Evolutionary conservation across 2,888 invertebrate genomes (phyloP).

Genomic region (Rhimphoctona megacephalus): DNA sequence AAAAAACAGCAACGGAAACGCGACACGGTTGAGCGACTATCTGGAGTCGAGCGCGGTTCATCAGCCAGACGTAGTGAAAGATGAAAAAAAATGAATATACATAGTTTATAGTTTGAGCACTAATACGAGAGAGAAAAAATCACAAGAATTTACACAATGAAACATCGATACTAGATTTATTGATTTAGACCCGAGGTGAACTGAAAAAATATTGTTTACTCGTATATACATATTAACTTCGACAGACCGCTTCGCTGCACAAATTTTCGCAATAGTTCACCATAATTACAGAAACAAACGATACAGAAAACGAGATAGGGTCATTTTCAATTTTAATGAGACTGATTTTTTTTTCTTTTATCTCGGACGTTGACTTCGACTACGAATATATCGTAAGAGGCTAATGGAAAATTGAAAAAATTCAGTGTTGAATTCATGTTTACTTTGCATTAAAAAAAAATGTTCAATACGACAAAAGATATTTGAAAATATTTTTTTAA

Average conservation of each 20-base stretch:
- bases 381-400: neutral
- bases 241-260: conserved; percentile 4
- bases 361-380: conserved; percentile 11
- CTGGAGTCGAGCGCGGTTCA: conserved; percentile 43
- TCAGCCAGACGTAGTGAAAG: conserved; percentile 35
- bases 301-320: conserved; percentile 21
- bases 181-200: conserved; percentile 19
- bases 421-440: neutral
- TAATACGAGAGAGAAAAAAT: conserved; percentile 5
- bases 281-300: conserved; percentile 37
- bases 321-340: conserved; percentile 25
- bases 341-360: conserved; percentile 3
- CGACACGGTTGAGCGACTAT: conserved; percentile 53
- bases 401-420: neutral
- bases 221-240: neutral
- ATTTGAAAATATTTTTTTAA: neutral
- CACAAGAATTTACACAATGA: neutral
- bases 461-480: neutral
- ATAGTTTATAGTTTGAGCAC: conserved; percentile 12
- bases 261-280: conserved; percentile 30
- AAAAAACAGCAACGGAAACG: conserved; percentile 53
- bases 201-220: conserved; percentile 13
- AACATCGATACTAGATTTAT: conserved; percentile 7
- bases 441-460: neutral
- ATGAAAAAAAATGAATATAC: conserved; percentile 23